These are phyloP conservation scores for Psittacula cyanocephala DNA, from an alignment of 2,113 vertebrate species.

Conservation along the genomic window DNA sequence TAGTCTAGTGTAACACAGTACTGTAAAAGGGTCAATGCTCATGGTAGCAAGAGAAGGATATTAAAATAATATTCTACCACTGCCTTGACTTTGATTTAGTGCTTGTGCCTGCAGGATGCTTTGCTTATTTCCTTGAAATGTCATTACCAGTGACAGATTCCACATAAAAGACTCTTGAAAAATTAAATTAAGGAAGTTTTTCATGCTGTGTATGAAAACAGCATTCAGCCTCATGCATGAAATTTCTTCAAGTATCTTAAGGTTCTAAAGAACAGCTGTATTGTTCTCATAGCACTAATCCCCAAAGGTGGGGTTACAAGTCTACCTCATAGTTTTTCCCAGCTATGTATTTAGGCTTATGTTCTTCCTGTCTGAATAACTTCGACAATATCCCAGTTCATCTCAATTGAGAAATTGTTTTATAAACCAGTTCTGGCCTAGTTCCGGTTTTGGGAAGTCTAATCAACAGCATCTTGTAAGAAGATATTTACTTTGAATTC, in stretches of 20 bases:
- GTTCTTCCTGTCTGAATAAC: background rate
- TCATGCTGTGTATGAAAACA: background rate
- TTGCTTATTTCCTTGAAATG: background rate
- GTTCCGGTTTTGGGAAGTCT: background rate
- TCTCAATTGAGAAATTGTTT: background rate
- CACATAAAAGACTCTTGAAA: background rate
- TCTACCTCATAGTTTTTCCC: background rate
- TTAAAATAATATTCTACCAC: background rate
- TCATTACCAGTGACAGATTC: background rate
- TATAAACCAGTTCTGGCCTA: background rate
- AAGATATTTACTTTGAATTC: background rate
- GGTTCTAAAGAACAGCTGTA: background rate
- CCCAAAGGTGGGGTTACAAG: background rate
- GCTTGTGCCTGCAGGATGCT: background rate
- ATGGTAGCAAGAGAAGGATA: rapidly evolving
- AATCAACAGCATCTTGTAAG: background rate
- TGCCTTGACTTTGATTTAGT: background rate
- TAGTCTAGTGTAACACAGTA: background rate
- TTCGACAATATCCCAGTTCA: background rate
- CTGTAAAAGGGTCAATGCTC: rapidly evolving
- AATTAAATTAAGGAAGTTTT: background rate
- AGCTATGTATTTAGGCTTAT: background rate
- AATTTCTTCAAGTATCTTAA: background rate
- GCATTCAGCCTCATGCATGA: background rate
- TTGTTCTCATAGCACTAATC: background rate